Base-by-base conservation (phyloP, 2,888 invertebrate species). In the Euzetes globulus region DNA sequence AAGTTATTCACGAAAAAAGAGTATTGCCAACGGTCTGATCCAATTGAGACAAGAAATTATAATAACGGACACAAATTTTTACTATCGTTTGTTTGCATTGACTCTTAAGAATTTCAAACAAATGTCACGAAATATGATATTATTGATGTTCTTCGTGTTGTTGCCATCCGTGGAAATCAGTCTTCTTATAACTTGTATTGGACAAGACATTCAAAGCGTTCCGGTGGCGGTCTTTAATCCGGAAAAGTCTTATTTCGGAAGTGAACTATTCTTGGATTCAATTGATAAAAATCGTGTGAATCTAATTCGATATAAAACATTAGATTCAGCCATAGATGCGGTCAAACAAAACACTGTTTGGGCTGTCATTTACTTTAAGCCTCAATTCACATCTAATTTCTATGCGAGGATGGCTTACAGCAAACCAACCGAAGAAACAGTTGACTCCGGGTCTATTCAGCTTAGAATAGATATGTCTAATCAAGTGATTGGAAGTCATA, bases 401-500 rank as follows among this genome's bases (percentile, higher is more conserved):
- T n/a, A 25, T 73, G 68, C 25, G 73, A 27, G 2, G 50, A 73
- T 15, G 47, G 52, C 15, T 29, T 73, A 15, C 50, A 41, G 17
- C 9, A 11, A n/a, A 41, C 2, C 3, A 19, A 37, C 13, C 17
- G 27, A 11, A 22, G 68, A 41, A 1, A 71, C 71, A 9, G 37
- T 58, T 17, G 27, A 74, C 15, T 52, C 50, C 11, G 55, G 71
- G 17, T 74, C 74, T 11, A 71, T 74, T n/a, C 47, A 29, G 15
- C 41, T 74, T 9, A 52, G 15, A 29, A 25, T 74, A 55, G 74
- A 74, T 33, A 74, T 74, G 74, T 63, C 63, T 52, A 74, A 74
- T 37, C 74, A 74, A 63, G 45, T 74, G 74, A 74, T 74, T n/a
- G 74, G 74, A n/a, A 41, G 71, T 22, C 74, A 74, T 19, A 45